Conservation (phyloP, 64 coral and sea anemone genomes). For the Platygyra sinensis region DNA sequence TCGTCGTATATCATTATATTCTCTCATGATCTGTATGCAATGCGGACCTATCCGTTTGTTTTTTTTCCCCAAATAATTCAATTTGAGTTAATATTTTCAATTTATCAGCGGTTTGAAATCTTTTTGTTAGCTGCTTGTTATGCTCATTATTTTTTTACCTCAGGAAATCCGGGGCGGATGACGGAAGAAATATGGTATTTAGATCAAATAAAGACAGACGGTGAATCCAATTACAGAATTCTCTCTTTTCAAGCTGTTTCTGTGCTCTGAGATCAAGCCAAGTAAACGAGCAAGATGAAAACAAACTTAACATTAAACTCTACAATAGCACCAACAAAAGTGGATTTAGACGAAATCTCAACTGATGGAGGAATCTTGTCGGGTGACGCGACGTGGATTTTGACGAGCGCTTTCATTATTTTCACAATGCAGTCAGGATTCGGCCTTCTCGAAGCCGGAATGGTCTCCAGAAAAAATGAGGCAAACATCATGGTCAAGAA, state of each 20-base stretch:
- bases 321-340: not conserved
- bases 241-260: no score
- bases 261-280: not conserved
- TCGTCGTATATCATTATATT: no score
- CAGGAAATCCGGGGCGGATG: not conserved
- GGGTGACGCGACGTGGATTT: slow-evolving; percentile 63
- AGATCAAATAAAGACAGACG: no score
- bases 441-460: slow-evolving; percentile 67
- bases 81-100: not conserved
- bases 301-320: not conserved
- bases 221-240: no score
- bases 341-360: not conserved
- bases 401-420: slow-evolving; percentile 63
- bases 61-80: not conserved
- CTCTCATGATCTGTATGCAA: not conserved
- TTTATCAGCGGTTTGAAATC: not conserved
- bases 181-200: no score
- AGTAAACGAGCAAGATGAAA: not conserved
- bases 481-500: slow-evolving; percentile 74
- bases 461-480: slow-evolving; percentile 70
- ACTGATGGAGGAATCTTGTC: not conserved
- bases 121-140: no score
- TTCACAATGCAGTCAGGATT: slow-evolving; percentile 76
- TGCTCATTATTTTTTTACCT: not conserved
- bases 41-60: not conserved